These are phyloP conservation scores for Accipiter virgatus DNA, from an alignment of 2,113 vertebrate species.

Conservation along the genomic window DNA sequence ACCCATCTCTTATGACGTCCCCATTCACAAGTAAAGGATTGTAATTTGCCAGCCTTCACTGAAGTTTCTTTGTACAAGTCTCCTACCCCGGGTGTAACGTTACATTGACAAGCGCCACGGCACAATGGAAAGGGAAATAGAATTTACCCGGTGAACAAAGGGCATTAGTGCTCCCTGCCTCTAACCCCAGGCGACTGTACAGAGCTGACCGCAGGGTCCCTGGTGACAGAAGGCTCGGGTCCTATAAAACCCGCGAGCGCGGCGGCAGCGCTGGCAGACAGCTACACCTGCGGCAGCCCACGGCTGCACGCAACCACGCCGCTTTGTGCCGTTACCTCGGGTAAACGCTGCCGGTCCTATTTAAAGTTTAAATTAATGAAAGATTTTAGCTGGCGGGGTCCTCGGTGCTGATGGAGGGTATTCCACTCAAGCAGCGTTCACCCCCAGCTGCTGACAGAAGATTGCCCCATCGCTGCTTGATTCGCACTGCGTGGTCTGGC, in stretches of 20 bases:
- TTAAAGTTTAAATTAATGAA: background rate
- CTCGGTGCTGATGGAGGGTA: background rate
- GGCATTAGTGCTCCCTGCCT: slow-evolving; percentile 12
- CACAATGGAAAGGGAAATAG: slow-evolving; percentile 72
- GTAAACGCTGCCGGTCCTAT: background rate
- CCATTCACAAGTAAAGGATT: slow-evolving; percentile 1
- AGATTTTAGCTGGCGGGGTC: background rate
- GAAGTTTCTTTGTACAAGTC: slow-evolving; percentile 51
- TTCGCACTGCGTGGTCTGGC: background rate
- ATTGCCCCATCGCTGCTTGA: background rate
- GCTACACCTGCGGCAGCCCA: background rate
- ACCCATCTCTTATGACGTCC: slow-evolving; percentile 26
- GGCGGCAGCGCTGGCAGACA: background rate
- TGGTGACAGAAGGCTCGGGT: background rate
- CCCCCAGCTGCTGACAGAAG: background rate
- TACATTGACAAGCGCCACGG: background rate
- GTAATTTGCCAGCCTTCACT: slow-evolving; percentile 49
- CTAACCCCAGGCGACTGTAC: background rate
- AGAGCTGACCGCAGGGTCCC: background rate
- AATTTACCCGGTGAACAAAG: slow-evolving; percentile 65
- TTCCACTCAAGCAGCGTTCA: rapidly evolving
- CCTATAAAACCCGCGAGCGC: background rate
- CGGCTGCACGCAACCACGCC: background rate
- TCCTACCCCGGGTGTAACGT: slow-evolving; percentile 12
- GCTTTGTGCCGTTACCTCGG: rapidly evolving